These are phyloP conservation scores for Microtus oregoni DNA, from an alignment of 2,113 vertebrate genomes.

Conservation along the genomic window DNA sequence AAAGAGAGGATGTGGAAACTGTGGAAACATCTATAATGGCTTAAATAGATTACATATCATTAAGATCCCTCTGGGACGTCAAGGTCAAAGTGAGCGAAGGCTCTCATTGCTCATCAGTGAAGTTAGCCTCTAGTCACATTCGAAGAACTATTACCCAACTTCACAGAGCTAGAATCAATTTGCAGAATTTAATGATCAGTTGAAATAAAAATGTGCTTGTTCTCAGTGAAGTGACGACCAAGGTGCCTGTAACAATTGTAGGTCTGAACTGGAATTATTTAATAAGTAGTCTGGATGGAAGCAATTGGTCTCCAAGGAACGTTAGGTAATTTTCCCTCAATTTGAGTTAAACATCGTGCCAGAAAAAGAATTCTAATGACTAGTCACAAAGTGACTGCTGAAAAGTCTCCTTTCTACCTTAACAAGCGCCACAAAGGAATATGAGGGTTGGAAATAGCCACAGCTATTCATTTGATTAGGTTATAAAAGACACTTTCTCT, in stretches of 20 bases:
- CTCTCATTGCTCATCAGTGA: constrained; percentile 79
- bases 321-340: constrained; percentile 44
- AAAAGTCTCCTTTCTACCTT: constrained; percentile 54
- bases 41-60: constrained; percentile 52
- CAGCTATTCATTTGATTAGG: constrained; percentile 65
- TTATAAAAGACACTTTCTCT: constrained; percentile 47
- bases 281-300: constrained; percentile 76
- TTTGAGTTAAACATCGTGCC: constrained; percentile 50
- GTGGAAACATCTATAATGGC: constrained; percentile 49
- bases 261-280: constrained; percentile 64
- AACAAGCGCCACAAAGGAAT: constrained; percentile 57
- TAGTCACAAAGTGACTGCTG: constrained; percentile 69
- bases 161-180: constrained; percentile 57
- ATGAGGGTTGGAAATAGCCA: constrained; percentile 57
- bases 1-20: constrained; percentile 37
- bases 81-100: constrained; percentile 76
- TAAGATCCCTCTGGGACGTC: constrained; percentile 50
- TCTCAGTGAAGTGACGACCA: constrained; percentile 60
- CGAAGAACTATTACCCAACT: constrained; percentile 56
- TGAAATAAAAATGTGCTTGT: constrained; percentile 60
- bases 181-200: constrained; percentile 54
- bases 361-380: constrained; percentile 75
- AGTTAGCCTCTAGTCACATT: constrained; percentile 53
- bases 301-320: constrained; percentile 64
- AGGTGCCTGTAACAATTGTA: constrained; percentile 38